Base-by-base conservation (phyloP, 2,797 vertebrate genomes). In the Syndactyla subalaris region DNA sequence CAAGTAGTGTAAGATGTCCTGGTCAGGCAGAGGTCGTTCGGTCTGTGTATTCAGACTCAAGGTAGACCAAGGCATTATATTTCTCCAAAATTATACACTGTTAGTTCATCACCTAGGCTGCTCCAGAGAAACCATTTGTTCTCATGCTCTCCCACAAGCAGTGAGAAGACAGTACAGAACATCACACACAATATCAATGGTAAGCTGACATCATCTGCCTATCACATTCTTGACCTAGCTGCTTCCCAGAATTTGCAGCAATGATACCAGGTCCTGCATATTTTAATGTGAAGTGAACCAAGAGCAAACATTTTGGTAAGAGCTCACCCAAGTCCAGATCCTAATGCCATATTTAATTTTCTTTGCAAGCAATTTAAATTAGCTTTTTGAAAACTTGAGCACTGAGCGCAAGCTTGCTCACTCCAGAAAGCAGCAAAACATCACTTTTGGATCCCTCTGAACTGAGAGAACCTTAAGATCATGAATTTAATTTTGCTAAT, bases 41-140 rank as follows among this genome's bases (percentile, higher is more conserved):
- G 2, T 23, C 22, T 89, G 14, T 3, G 7, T 63, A 85, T 9
- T 7, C 22, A 76, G n/a, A 49, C 34, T 20, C 48, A 85, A 67
- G 36, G 15, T 46, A 92, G 41, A 80, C 41, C 68, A 91, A 63
- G 48, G 24, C 49, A 87, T 41, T 17, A 34, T 23, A 45, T 51
- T 7, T 51, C 63, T 93, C 61, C 52, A 29, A 88, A 81, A 91
- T 91, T 85, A 87, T 71, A 85, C 38, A 63, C 65, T 85, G 72
- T 80, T 89, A 95, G 74, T 89, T 93, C 52, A 45, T 65, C 49
- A 29, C 67, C 66, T 12, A 67, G 67, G n/a, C 85, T 85, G 81
- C 61, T 94, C 32, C 34, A 49, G 81, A 85, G 89, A 91, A 89
- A 65, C 89, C 78, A 77, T 92, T 88, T 88, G 91, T 87, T 95